Conservation (phyloP, 2,888 invertebrate species). For the Dendrolimus houi region DNA sequence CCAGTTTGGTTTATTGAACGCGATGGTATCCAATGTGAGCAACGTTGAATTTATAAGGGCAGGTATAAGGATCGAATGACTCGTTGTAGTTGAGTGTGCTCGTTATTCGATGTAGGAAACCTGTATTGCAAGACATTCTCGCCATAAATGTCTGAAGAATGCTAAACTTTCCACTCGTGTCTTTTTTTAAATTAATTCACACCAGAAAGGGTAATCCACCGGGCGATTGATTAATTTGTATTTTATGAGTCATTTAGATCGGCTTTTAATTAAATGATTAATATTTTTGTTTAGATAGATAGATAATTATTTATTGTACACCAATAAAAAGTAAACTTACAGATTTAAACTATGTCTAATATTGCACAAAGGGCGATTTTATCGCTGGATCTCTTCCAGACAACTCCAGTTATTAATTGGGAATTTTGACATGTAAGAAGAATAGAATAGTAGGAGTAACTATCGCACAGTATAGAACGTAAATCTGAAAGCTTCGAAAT, state of each 20-base stretch:
- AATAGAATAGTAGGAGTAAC: no score
- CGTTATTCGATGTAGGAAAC: conserved; percentile 28
- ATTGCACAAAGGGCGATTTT: no score
- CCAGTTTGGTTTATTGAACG: conserved; percentile 63
- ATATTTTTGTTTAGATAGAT: no score
- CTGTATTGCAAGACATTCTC: conserved; percentile 27
- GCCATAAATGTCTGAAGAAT: conserved; percentile 34
- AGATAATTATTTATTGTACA: no score
- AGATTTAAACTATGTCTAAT: no score
- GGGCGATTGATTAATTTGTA: conserved; percentile 34
- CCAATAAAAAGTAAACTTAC: no score
- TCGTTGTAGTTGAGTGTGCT: conserved; percentile 10
- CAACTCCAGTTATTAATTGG: no score
- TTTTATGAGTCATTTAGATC: conserved; percentile 25
- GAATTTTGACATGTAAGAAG: no score
- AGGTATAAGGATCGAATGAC: conserved; percentile 28
- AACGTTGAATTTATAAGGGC: conserved; percentile 56
- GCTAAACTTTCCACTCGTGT: conserved; percentile 49
- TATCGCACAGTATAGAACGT: no score
- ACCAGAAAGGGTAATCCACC: conserved; percentile 33
- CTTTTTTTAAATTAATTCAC: conserved; percentile 40
- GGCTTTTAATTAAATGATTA: conserved; percentile 30
- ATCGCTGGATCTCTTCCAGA: no score
- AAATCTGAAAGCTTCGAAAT: no score
- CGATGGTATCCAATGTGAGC: conserved; percentile 47